Conservation (phyloP, 2,113 vertebrate genomes). For the Nerophis ophidion region DNA sequence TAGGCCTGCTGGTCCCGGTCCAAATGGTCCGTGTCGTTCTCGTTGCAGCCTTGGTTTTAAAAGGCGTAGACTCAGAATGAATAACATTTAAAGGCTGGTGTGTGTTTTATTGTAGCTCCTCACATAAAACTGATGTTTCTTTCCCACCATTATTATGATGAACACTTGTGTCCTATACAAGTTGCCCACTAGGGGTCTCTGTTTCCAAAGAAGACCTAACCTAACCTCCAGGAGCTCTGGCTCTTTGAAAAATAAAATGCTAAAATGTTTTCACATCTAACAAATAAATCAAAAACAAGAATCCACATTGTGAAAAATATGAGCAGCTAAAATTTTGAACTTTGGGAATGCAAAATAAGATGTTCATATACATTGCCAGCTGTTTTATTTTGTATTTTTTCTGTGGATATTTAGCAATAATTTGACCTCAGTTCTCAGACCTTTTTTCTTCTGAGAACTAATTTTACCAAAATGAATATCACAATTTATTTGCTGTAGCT, state of each 20-base stretch:
- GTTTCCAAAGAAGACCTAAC: slow-evolving; percentile 51
- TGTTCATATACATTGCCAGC: neutral
- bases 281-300: slow-evolving; percentile 50
- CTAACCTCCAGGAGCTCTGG: slow-evolving; percentile 35
- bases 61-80: neutral
- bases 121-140: too few relatives aligned
- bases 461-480: too few relatives aligned
- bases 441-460: too few relatives aligned
- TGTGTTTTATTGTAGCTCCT: too few relatives aligned
- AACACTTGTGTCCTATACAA: neutral
- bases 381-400: neutral
- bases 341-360: slow-evolving; percentile 5
- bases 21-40: slow-evolving; percentile 94
- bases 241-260: slow-evolving; percentile 46
- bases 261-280: slow-evolving; percentile 36
- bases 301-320: slow-evolving; percentile 37
- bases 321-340: slow-evolving; percentile 17
- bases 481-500: too few relatives aligned
- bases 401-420: neutral
- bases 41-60: slow-evolving; percentile 85
- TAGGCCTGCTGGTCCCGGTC: slow-evolving; percentile 98
- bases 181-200: slow-evolving; percentile 72
- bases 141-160: slow-evolving; percentile 3
- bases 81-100: neutral
- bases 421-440: too few relatives aligned